phyloP scores from a whole-genome alignment of 2,797 vertebrate species.

The Anas bernieri region DNA sequence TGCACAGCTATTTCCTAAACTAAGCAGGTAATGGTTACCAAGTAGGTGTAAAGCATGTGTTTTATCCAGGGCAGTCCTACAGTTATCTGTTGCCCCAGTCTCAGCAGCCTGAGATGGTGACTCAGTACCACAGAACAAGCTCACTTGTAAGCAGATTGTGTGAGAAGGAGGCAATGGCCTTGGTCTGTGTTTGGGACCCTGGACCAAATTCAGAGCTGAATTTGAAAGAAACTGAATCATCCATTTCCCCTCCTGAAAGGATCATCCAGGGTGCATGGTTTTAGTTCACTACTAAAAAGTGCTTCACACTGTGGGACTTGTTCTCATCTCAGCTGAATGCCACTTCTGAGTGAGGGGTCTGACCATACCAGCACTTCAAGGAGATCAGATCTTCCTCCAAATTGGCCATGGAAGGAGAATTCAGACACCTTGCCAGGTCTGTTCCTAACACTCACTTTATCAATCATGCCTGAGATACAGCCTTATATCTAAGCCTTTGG shows the following conservation, averaged over 20 bases:
- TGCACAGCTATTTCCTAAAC: neutral
- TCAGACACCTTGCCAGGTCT: neutral
- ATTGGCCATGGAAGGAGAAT: neutral
- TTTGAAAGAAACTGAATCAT: neutral
- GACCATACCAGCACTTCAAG: rapidly evolving
- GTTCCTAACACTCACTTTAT: neutral
- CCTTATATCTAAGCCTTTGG: neutral
- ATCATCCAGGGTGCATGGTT: neutral
- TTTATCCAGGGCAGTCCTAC: neutral
- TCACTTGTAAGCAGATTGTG: neutral
- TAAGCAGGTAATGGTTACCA: neutral
- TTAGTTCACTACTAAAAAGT: neutral
- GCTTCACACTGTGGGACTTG: neutral
- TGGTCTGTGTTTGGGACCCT: neutral
- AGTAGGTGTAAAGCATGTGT: neutral
- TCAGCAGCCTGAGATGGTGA: neutral
- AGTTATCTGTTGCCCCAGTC: neutral
- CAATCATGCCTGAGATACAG: neutral
- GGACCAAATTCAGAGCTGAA: neutral
- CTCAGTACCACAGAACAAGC: neutral
- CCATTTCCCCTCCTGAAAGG: neutral
- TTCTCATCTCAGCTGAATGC: neutral
- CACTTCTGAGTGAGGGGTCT: neutral
- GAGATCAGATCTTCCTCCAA: neutral
- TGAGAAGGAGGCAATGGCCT: neutral